phyloP scores from a whole-genome alignment of 2,113 vertebrate species.

The Elephantulus edwardii region DNA sequence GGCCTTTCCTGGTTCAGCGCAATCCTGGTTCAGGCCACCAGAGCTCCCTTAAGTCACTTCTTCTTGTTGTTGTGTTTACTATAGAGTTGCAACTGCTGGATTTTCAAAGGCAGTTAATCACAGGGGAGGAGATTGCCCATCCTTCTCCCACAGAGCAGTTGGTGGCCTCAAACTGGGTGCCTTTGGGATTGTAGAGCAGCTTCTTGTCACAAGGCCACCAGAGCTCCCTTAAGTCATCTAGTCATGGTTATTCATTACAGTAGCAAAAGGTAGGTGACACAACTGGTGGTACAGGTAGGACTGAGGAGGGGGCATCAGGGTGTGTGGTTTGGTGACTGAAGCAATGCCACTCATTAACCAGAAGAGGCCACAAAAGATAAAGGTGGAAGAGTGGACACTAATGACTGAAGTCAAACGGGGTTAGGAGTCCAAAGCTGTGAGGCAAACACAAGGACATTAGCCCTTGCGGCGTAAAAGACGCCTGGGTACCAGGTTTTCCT shows the following conservation, averaged over 20 bases:
- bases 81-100: too few relatives aligned
- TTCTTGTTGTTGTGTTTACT: too few relatives aligned
- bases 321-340: not conserved
- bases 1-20: too few relatives aligned
- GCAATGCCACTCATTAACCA: not conserved
- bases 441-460: not conserved
- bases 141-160: too few relatives aligned
- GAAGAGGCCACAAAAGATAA: not conserved
- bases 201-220: too few relatives aligned
- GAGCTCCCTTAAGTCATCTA: not conserved
- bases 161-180: too few relatives aligned
- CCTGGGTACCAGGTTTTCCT: not conserved
- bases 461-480: not conserved
- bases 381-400: not conserved
- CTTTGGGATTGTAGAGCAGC: too few relatives aligned
- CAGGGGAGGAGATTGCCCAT: too few relatives aligned
- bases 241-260: not conserved
- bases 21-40: too few relatives aligned
- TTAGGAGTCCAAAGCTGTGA: not conserved
- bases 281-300: not conserved
- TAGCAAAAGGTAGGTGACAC: not conserved
- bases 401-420: not conserved
- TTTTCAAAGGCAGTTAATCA: too few relatives aligned
- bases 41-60: too few relatives aligned
- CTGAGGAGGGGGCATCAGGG: not conserved